Conservation (phyloP, 2,113 vertebrate species). For the Dinomys branickii region DNA sequence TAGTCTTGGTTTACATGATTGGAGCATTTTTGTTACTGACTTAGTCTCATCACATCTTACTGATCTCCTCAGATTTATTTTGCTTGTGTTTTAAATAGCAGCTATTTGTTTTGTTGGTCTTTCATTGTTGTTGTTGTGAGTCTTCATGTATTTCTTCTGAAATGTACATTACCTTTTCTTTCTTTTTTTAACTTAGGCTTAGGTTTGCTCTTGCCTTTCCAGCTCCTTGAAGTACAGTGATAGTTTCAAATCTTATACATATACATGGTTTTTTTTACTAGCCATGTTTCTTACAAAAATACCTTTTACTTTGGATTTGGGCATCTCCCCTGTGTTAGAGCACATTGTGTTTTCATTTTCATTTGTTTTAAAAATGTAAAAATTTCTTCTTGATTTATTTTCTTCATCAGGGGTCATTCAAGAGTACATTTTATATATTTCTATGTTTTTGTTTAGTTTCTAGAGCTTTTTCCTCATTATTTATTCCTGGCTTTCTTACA, state of each 20-base stretch:
- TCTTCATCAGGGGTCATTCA: background rate
- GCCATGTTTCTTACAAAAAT: background rate
- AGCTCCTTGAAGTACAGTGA: background rate
- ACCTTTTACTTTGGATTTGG: background rate
- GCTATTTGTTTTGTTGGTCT: no score
- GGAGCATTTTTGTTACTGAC: no score
- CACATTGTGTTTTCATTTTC: background rate
- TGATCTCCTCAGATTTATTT: no score
- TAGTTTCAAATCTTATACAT: background rate
- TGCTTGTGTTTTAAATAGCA: no score
- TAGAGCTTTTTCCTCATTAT: background rate
- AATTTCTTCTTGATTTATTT: background rate
- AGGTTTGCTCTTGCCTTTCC: background rate
- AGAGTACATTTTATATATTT: background rate
- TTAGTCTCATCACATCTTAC: no score
- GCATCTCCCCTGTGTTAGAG: fast-evolving
- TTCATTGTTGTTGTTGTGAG: no score
- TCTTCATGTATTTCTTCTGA: no score
- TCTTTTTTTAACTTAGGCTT: background rate
- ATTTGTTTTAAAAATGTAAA: background rate
- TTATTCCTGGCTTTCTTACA: background rate
- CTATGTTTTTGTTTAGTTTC: background rate
- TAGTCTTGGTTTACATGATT: no score
- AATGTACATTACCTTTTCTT: background rate
- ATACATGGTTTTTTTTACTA: no score